Evolutionary conservation across 2,888 invertebrate species (phyloP).

Genomic region (Rhingia rostrata): DNA sequence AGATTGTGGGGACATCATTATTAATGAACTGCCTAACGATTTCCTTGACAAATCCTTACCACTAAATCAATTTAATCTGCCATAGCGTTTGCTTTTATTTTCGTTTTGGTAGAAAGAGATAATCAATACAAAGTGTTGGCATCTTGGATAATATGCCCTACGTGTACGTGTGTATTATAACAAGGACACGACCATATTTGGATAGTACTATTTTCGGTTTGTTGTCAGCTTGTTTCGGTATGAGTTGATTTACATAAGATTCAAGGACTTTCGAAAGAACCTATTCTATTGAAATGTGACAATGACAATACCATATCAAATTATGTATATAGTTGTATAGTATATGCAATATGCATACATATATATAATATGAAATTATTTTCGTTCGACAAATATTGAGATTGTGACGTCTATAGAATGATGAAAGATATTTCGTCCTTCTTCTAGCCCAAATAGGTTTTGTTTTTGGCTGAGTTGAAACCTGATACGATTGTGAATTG

Average conservation of each 20-base stretch:
- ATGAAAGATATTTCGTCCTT: no score
- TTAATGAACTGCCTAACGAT: conserved; percentile 2
- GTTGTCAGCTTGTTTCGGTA: not conserved
- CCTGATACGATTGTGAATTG: no score
- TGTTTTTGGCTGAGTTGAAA: no score
- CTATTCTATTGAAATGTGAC: conserved; percentile 7
- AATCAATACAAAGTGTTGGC: conserved; percentile 41
- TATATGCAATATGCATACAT: no score
- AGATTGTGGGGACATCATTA: not conserved
- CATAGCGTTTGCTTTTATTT: not conserved
- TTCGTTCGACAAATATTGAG: no score
- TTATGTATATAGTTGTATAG: not conserved
- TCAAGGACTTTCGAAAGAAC: conserved; percentile 7
- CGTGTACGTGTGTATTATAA: conserved; percentile 13
- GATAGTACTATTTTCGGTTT: not conserved
- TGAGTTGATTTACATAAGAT: not conserved
- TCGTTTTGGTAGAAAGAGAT: conserved; percentile 13
- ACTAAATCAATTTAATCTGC: conserved; percentile 27
- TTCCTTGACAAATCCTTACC: not conserved
- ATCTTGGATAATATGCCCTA: conserved; percentile 34
- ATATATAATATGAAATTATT: no score
- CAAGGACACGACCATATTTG: conserved; percentile 3
- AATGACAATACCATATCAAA: not conserved
- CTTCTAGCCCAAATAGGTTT: no score
- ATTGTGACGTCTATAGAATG: no score